These are phyloP conservation scores for Channa argus DNA, from an alignment of 2,113 vertebrate species.

Conservation along the genomic window DNA sequence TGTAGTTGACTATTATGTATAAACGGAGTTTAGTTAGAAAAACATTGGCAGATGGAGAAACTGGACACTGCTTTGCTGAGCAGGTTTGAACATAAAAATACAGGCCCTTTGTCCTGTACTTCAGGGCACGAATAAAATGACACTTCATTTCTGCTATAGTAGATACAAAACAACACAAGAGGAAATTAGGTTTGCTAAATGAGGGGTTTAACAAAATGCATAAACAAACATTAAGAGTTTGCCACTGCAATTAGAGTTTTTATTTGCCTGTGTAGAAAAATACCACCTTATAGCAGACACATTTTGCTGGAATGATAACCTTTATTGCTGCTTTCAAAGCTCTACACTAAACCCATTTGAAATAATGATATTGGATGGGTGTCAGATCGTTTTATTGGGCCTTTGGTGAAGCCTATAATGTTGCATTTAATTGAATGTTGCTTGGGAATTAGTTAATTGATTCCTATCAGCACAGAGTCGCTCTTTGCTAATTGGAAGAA, in stretches of 20 bases:
- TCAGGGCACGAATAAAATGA: slow-evolving; percentile 33
- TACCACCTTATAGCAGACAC: not conserved
- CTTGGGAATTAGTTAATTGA: slow-evolving; percentile 14
- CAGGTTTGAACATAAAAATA: slow-evolving; percentile 32
- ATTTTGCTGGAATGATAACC: not conserved
- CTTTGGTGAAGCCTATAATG: slow-evolving; percentile 20
- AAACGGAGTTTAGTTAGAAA: slow-evolving; percentile 35
- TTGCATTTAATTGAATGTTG: slow-evolving; percentile 4
- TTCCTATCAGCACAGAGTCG: not conserved
- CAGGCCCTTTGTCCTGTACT: slow-evolving; percentile 37
- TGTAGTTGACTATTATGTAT: slow-evolving; percentile 49
- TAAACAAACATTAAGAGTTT: slow-evolving; percentile 22
- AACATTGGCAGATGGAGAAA: slow-evolving; percentile 60
- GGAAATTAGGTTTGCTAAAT: slow-evolving; percentile 30
- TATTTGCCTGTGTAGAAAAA: not conserved
- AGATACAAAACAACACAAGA: slow-evolving; percentile 10
- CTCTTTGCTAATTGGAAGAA: slow-evolving; percentile 15
- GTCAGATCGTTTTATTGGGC: slow-evolving; percentile 30
- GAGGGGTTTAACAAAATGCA: slow-evolving; percentile 7
- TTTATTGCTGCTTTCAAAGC: slow-evolving; percentile 23
- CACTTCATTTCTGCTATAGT: not conserved
- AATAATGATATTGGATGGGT: slow-evolving; percentile 26
- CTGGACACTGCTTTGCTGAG: slow-evolving; percentile 32
- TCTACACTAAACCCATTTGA: slow-evolving; percentile 13
- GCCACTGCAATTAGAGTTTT: slow-evolving; percentile 1